These are phyloP conservation scores for Buathra laborator DNA, from an alignment of 2,888 invertebrate genomes.

Conservation along the genomic window DNA sequence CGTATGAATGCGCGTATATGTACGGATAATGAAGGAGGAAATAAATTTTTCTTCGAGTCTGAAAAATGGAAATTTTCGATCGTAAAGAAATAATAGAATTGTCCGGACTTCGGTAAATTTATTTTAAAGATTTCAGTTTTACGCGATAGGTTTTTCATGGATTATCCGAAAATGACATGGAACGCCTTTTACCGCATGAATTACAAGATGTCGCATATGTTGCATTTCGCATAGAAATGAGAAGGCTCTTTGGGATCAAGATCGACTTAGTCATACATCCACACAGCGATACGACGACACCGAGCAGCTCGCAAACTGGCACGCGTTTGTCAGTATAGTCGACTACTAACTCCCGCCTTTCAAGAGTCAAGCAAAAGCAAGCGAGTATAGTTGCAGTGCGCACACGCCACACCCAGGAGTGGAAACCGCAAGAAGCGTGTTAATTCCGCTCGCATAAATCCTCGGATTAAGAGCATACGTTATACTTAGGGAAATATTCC, in stretches of 20 bases:
- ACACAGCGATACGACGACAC: constrained; percentile 11
- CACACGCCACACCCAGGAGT: constrained; percentile 69
- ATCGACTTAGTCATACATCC: constrained; percentile 29
- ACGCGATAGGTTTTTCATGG: too few relatives aligned
- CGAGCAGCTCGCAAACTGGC: constrained; percentile 39
- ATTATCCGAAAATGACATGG: too few relatives aligned
- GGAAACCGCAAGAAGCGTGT: constrained; percentile 74
- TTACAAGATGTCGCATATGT: not conserved
- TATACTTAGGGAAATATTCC: constrained; percentile 82
- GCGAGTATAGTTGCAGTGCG: constrained; percentile 48
- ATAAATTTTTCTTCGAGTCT: not conserved
- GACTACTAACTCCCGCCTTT: constrained; percentile 49
- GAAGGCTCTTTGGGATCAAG: constrained; percentile 45
- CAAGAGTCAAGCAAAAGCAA: constrained; percentile 56
- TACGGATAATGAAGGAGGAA: not conserved
- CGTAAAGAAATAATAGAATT: too few relatives aligned
- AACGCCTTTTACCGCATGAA: too few relatives aligned
- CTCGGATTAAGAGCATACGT: constrained; percentile 83
- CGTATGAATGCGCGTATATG: too few relatives aligned
- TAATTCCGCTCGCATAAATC: constrained; percentile 83
- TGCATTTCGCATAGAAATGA: not conserved
- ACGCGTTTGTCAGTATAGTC: constrained; percentile 20
- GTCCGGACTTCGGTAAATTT: too few relatives aligned
- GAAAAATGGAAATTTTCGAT: not conserved
- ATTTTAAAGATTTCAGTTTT: too few relatives aligned